Evolutionary conservation across 2,888 invertebrate genomes (phyloP).

Genomic region (Ochropleura leucogaster): DNA sequence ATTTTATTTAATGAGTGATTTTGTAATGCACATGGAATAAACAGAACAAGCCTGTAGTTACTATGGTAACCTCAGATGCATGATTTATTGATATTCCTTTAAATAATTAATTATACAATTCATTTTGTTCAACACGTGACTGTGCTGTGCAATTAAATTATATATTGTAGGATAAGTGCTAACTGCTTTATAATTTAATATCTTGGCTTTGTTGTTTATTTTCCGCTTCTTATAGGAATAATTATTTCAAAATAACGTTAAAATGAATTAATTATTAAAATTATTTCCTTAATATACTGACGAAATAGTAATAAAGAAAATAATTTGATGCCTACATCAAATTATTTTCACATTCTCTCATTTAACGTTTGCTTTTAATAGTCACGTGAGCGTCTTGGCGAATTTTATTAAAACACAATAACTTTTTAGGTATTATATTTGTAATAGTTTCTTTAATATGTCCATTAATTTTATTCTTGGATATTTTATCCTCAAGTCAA

Average conservation of each 20-base stretch:
- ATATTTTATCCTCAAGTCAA: not conserved
- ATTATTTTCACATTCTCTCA: not conserved
- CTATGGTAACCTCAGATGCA: constrained; percentile 58
- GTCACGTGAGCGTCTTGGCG: not conserved
- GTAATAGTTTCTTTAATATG: not conserved
- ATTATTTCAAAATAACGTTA: not conserved
- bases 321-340: no score
- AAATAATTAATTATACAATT: constrained; percentile 65
- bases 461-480: not conserved
- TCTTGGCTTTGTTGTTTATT: constrained; percentile 1
- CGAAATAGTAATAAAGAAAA: no score
- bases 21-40: constrained; percentile 41
- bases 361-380: not conserved
- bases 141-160: constrained; percentile 16
- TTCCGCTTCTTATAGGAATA: not conserved
- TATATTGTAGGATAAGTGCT: constrained; percentile 25
- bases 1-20: constrained; percentile 18
- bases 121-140: constrained; percentile 45
- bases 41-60: constrained; percentile 49
- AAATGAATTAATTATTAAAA: not conserved
- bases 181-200: constrained; percentile 12
- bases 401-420: not conserved
- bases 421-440: not conserved
- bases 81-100: constrained; percentile 53
- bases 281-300: no score